phyloP scores from a whole-genome alignment of 2,797 vertebrate species.

The Lagodon rhomboides region DNA sequence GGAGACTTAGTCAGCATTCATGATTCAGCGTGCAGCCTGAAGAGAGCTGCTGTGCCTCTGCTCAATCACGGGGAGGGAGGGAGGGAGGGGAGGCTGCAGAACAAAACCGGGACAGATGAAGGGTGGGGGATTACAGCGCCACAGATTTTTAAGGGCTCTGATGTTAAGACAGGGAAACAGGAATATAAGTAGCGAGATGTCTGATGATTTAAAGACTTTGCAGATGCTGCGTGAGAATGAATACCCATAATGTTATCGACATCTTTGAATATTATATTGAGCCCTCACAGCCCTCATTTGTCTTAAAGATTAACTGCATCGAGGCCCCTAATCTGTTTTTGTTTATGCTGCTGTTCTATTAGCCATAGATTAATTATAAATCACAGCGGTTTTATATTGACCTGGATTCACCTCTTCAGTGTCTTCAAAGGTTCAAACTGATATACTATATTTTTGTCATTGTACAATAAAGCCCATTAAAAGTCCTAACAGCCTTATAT shows the following conservation, averaged over 20 bases:
- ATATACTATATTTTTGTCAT: neutral
- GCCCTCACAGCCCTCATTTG: rapidly evolving
- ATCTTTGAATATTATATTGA: neutral
- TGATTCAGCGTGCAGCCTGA: constrained; percentile 17
- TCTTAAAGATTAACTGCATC: neutral
- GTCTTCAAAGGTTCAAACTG: neutral
- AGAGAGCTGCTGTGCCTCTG: constrained; percentile 17
- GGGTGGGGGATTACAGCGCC: constrained; percentile 18
- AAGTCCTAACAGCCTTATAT: neutral
- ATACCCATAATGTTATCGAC: neutral
- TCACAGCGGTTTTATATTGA: neutral
- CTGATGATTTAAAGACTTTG: neutral
- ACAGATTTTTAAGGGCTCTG: constrained; percentile 6
- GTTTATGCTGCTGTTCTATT: neutral
- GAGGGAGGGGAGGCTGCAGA: constrained; percentile 15
- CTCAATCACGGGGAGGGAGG: constrained; percentile 5
- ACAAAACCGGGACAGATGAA: constrained; percentile 35
- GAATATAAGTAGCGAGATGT: neutral
- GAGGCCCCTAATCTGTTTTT: neutral
- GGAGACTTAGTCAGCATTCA: constrained; percentile 49
- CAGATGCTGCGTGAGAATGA: neutral
- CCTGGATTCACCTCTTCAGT: neutral
- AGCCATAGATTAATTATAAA: neutral
- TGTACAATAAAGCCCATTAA: neutral
- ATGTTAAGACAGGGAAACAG: constrained; percentile 4